These are phyloP conservation scores for Nematostella vectensis DNA, from an alignment of 92 coral and sea anemone genomes.

Conservation along the genomic window DNA sequence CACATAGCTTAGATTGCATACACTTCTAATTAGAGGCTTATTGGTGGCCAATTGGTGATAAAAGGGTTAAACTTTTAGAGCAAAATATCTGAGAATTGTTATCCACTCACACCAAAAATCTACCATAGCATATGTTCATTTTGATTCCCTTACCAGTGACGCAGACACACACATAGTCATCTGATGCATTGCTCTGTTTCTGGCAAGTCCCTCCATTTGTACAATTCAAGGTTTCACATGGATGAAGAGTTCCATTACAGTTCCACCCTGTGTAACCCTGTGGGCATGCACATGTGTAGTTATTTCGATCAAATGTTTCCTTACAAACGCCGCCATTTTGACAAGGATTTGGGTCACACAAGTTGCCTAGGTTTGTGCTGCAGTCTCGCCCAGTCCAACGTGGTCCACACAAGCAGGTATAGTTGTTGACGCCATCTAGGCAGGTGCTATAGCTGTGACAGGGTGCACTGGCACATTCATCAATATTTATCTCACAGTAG, in stretches of 20 bases:
- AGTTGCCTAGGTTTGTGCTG: constrained; percentile 45
- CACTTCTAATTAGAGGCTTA: no score
- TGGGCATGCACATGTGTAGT: constrained; percentile 79
- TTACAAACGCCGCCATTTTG: constrained; percentile 62
- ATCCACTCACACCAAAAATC: no score
- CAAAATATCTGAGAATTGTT: no score
- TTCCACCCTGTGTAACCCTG: constrained; percentile 70
- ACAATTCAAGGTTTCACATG: constrained; percentile 72
- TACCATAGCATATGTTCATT: no score
- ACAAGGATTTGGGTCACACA: constrained; percentile 52
- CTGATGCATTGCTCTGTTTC: constrained; percentile 2
- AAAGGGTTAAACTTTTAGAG: no score
- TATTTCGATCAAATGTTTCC: constrained; percentile 49
- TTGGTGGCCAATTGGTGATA: no score
- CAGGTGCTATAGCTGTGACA: constrained; percentile 79
- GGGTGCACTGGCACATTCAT: constrained; percentile 41
- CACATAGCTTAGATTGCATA: no score
- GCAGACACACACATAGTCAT: no score
- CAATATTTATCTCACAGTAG: constrained; percentile 78
- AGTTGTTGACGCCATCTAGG: constrained; percentile 55
- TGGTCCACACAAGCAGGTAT: constrained; percentile 80
- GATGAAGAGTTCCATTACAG: constrained; percentile 38
- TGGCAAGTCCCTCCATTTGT: constrained; percentile 59
- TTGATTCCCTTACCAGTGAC: constrained; percentile 61
- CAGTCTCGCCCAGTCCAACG: constrained; percentile 69